phyloP scores from a whole-genome alignment of 2,797 vertebrate species.

The Cryptoprocta ferox region DNA sequence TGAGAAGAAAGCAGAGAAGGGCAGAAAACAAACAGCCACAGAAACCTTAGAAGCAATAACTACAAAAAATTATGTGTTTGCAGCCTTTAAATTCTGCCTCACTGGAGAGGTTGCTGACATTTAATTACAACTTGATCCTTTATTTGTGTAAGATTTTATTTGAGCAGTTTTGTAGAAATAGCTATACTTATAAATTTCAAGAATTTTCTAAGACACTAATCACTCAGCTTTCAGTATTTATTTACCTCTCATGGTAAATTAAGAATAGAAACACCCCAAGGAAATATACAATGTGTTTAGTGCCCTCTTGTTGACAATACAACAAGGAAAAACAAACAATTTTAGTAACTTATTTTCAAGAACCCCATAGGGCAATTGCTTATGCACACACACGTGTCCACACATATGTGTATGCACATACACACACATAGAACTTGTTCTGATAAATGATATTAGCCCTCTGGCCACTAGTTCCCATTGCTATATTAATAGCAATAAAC shows the following conservation, averaged over 20 bases:
- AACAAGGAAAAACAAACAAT: neutral
- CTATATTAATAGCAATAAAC: neutral
- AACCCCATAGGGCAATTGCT: neutral
- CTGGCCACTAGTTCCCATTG: neutral
- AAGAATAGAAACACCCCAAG: neutral
- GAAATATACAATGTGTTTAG: neutral
- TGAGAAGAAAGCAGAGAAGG: conserved; percentile 38
- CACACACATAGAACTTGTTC: neutral
- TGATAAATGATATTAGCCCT: neutral
- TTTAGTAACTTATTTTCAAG: neutral
- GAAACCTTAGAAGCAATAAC: neutral
- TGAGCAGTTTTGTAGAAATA: neutral
- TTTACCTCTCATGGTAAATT: neutral
- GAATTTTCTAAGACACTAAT: conserved; percentile 1
- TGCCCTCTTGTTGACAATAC: neutral
- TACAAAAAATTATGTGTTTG: neutral
- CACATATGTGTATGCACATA: neutral
- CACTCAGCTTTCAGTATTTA: neutral
- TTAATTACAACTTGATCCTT: conserved; percentile 4
- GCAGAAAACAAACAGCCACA: conserved; percentile 42
- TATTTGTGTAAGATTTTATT: conserved; percentile 8
- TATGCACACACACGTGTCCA: neutral
- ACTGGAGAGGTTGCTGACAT: neutral
- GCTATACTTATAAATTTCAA: neutral
- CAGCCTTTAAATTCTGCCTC: conserved; percentile 26